Percentiles rank a stretch among this genome's conserved stretches.
Conservation (phyloP, 2,113 vertebrate genomes). For the Prochilodus magdalenae region DNA sequence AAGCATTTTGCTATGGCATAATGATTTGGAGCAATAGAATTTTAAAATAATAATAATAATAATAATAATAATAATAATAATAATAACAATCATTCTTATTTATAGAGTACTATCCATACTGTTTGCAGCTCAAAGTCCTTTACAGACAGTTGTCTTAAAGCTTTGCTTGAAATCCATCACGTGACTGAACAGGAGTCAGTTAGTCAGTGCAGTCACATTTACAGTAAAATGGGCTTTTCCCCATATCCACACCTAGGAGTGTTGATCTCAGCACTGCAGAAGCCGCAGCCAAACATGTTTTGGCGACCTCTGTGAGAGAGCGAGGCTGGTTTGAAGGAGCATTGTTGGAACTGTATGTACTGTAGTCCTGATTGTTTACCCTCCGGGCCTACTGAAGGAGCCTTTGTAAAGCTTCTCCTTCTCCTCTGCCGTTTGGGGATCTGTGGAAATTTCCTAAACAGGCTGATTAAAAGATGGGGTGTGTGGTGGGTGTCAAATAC, state of each 20-base stretch:
- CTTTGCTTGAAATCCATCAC: too few species aligned
- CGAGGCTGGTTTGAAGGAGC: background rate
- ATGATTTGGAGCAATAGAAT: too few species aligned
- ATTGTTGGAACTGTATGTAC: background rate
- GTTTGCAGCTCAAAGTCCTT: too few species aligned
- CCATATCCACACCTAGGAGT: background rate
- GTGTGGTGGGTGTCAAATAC: background rate
- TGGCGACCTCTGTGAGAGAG: background rate
- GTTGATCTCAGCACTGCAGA: background rate
- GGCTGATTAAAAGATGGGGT: background rate
- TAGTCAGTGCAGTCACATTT: background rate
- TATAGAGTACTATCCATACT: too few species aligned
- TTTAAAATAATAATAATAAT: too few species aligned
- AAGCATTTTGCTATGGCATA: too few species aligned
- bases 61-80: too few species aligned
- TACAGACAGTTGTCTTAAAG: too few species aligned
- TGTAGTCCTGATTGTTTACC: constrained; percentile 23
- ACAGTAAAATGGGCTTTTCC: background rate
- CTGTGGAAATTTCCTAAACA: constrained; percentile 11
- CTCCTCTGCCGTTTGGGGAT: background rate
- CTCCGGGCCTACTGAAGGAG: background rate
- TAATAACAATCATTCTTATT: too few species aligned
- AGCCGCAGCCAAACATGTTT: background rate
- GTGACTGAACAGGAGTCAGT: too few species aligned
- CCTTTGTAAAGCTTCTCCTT: constrained; percentile 4